Conservation (phyloP, 2,113 vertebrate species). For the Jaculus jaculus region DNA sequence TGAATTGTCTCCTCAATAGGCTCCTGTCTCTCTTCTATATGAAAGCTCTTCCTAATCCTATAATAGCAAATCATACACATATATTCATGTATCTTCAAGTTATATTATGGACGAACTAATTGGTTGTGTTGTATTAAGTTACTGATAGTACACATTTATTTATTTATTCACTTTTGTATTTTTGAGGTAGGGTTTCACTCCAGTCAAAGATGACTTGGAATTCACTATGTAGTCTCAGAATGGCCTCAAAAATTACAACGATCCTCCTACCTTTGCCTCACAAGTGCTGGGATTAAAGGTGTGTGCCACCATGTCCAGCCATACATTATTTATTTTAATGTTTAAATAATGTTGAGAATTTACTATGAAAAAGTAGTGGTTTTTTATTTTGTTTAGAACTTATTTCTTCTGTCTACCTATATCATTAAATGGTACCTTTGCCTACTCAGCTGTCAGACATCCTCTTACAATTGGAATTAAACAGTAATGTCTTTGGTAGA, state of each 20-base stretch:
- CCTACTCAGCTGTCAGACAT: not conserved
- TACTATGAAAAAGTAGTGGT: not conserved
- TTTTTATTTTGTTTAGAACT: not conserved
- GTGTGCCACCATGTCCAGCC: too few relatives aligned
- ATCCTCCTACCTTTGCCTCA: too few relatives aligned
- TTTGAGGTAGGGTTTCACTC: too few relatives aligned
- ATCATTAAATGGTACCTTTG: not conserved
- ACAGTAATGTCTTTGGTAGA: not conserved
- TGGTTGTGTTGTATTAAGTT: not conserved
- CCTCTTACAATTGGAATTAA: not conserved
- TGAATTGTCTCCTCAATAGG: not conserved
- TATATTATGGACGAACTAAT: not conserved
- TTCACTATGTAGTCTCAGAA: too few relatives aligned
- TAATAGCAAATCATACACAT: not conserved
- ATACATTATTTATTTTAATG: not conserved
- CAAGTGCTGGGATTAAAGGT: too few relatives aligned
- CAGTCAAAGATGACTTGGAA: too few relatives aligned
- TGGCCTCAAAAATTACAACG: too few relatives aligned
- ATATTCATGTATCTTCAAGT: not conserved
- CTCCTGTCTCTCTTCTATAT: accelerated
- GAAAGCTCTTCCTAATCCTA: not conserved
- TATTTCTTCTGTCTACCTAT: not conserved
- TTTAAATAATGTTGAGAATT: not conserved
- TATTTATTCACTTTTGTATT: too few relatives aligned
- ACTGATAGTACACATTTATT: not conserved